Conservation (phyloP, 2,797 vertebrate genomes). For the Thripadectes ignobilis region DNA sequence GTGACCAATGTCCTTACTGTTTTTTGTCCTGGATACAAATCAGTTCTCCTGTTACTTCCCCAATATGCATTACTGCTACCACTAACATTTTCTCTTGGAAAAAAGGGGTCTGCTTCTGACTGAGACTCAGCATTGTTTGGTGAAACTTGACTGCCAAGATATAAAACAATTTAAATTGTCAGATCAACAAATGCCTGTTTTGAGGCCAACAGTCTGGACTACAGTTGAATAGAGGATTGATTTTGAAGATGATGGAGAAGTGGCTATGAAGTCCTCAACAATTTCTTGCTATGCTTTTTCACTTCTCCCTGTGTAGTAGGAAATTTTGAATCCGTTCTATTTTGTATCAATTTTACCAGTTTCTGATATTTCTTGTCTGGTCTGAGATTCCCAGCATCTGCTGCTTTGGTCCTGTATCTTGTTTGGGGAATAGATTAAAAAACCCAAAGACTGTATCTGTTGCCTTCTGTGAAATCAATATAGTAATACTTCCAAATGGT, state of each 20-base stretch:
- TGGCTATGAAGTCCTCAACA: background rate
- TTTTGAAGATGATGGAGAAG: background rate
- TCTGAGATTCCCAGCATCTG: background rate
- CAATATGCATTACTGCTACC: background rate
- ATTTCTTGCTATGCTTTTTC: background rate
- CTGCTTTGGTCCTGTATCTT: background rate
- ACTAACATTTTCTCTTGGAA: background rate
- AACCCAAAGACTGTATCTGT: background rate
- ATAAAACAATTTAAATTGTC: background rate
- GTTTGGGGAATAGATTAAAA: background rate
- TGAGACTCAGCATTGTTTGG: background rate
- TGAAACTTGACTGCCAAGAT: background rate
- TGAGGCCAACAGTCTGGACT: background rate
- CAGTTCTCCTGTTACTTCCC: background rate
- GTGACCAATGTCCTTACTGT: background rate
- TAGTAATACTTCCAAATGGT: background rate
- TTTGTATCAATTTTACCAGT: background rate
- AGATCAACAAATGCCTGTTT: background rate
- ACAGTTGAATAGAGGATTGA: background rate
- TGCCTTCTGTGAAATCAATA: slow-evolving; percentile 13
- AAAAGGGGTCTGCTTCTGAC: background rate
- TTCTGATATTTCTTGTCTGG: background rate
- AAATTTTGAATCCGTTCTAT: background rate
- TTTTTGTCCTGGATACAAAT: background rate
- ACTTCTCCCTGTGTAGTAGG: background rate